phyloP scores from a whole-genome alignment of 2,888 invertebrate species.

The Thelaira solivaga region DNA sequence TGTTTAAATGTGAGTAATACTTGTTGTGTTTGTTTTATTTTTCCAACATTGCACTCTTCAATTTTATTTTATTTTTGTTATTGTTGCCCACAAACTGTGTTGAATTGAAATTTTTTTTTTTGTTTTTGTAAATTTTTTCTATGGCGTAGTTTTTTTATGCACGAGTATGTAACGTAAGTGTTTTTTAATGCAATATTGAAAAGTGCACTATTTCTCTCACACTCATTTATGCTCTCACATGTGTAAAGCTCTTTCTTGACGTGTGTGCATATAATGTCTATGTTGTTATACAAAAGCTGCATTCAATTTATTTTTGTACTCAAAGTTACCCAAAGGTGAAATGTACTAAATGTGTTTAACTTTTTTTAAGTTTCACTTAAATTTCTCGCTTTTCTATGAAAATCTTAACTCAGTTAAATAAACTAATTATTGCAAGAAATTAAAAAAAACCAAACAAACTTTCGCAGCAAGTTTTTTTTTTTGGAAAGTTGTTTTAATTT shows the following conservation, averaged over 20 bases:
- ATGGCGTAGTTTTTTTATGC: not conserved
- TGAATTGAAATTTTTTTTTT: not conserved
- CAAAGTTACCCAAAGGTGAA: constrained; percentile 55
- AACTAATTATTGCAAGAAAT: not conserved
- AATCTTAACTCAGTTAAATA: too few species aligned
- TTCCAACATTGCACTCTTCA: constrained; percentile 27
- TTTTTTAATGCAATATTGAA: too few species aligned
- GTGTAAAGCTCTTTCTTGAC: constrained; percentile 12
- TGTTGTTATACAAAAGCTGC: not conserved
- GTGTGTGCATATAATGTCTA: too few species aligned
- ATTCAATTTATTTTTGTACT: constrained; percentile 29
- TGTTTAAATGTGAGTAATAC: constrained; percentile 43
- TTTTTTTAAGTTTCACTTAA: not conserved
- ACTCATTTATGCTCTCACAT: not conserved
- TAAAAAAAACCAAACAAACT: too few species aligned
- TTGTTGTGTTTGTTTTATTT: constrained; percentile 17
- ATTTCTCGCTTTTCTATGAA: too few species aligned
- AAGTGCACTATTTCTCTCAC: not conserved
- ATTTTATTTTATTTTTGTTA: not conserved
- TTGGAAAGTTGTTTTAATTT: too few species aligned
- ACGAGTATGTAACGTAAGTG: too few species aligned
- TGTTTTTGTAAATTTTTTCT: not conserved
- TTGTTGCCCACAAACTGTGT: not conserved
- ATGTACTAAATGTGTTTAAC: constrained; percentile 29
- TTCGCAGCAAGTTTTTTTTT: too few species aligned